A percentile compares a stretch with the other conserved stretches of the same genome.
Evolutionary conservation across 2,797 vertebrate species (phyloP).

Genomic region (Centroberyx gerrardi): DNA sequence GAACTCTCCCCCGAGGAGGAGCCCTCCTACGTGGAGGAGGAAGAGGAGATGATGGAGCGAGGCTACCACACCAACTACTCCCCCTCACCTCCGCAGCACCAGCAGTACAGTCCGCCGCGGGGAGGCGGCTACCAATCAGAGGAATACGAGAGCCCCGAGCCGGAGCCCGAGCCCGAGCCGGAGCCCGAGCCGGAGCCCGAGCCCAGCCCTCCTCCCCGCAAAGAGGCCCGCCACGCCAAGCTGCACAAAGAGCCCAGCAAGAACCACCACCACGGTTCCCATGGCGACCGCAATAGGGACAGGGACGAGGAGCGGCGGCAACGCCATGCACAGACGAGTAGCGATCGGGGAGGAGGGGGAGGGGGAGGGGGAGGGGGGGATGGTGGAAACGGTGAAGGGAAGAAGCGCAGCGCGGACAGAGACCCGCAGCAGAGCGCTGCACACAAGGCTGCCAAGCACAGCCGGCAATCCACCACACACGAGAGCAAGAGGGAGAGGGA

Average conservation of each 20-base stretch:
- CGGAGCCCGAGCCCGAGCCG: constrained; percentile 43
- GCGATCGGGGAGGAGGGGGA: constrained; percentile 42
- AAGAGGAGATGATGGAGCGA: constrained; percentile 81
- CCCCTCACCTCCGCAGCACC: constrained; percentile 78
- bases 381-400: constrained; percentile 47
- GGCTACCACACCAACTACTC: constrained; percentile 81
- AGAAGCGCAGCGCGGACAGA: constrained; percentile 70
- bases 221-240: constrained; percentile 78
- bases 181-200: constrained; percentile 53
- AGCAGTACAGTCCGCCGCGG: constrained; percentile 77
- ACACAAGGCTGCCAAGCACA: constrained; percentile 80
- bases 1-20: constrained; percentile 86
- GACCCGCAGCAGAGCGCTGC: constrained; percentile 75
- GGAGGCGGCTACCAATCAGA: constrained; percentile 81
- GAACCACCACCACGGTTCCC: constrained; percentile 73
- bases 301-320: constrained; percentile 74
- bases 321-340: constrained; percentile 70
- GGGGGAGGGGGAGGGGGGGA: background rate
- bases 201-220: constrained; percentile 76
- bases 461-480: constrained; percentile 73
- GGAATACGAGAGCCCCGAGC: constrained; percentile 83
- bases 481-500: constrained; percentile 76
- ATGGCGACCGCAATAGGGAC: constrained; percentile 65
- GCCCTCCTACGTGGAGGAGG: constrained; percentile 62
- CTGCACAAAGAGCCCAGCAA: constrained; percentile 73